Conservation (phyloP, 2,797 vertebrate genomes). For the Takifugu rubripes region DNA sequence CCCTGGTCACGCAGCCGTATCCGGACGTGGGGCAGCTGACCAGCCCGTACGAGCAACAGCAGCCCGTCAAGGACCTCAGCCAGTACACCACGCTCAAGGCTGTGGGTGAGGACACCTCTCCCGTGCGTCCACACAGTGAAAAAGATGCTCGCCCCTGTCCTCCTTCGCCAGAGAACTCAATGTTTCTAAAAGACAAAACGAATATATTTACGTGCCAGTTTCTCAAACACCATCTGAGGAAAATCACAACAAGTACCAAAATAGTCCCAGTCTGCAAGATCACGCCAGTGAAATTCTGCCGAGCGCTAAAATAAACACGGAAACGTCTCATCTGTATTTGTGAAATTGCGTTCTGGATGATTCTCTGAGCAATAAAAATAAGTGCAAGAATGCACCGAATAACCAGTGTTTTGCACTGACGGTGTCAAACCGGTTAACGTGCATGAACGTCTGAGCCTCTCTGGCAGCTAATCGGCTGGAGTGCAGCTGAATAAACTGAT, state of each 20-base stretch:
- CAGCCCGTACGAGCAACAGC: slow-evolving; percentile 89
- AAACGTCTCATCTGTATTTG: too few species aligned
- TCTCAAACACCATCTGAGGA: slow-evolving; percentile 15
- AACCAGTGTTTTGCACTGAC: too few species aligned
- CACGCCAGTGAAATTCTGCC: neutral
- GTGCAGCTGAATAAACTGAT: slow-evolving; percentile 44
- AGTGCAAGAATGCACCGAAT: neutral
- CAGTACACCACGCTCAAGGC: slow-evolving; percentile 95
- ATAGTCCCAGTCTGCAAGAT: slow-evolving; percentile 9
- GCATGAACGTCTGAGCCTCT: slow-evolving; percentile 32
- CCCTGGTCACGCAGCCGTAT: slow-evolving; percentile 87
- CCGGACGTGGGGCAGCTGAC: slow-evolving; percentile 84
- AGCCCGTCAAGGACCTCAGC: slow-evolving; percentile 87
- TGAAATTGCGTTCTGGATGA: too few species aligned
- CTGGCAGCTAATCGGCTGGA: slow-evolving; percentile 37
- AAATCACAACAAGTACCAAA: slow-evolving; percentile 19
- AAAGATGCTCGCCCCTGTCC: too few species aligned
- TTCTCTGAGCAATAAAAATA: too few species aligned
- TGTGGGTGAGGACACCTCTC: slow-evolving; percentile 83
- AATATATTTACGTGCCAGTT: too few species aligned
- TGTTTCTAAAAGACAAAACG: neutral
- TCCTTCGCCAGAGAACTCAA: neutral
- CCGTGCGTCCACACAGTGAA: neutral
- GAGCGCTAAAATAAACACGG: neutral
- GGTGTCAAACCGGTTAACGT: slow-evolving; percentile 1